Base-by-base conservation (phyloP, 2,888 invertebrate species). In the Phaonia tiefii region DNA sequence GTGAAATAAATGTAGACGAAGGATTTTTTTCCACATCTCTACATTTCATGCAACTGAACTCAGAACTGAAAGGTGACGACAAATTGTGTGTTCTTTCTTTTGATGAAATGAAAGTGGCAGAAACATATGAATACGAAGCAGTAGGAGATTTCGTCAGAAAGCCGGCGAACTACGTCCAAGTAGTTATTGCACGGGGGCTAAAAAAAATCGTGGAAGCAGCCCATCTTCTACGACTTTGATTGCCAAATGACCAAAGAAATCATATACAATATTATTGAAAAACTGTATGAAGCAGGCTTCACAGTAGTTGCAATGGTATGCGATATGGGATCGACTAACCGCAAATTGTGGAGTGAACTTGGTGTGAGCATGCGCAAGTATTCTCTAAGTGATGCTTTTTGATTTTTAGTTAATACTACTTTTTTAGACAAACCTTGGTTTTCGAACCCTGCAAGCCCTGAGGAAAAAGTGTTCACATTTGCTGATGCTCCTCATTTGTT, bases 181-280 rank as follows among this genome's bases (percentile, higher is more conserved):
- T 80, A 0, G 69, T 75, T 1, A 71, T 75, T 58, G 75, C 71
- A n/a, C 42, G 79, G 2, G 79, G 79, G 3, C 31, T 75, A n/a
- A 1, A 25, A 42, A 10, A 63, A 60, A 11, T 75, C 72, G 0
- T 80, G 75, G 72, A 80, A 80, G 31, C 75, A 75, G 46, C 75
- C 80, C 1, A 20, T 71, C 0, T 75, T 72, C 22, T 72, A 46
- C 22, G 46, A 44, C 10, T 79, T 26, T 13, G 72, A 78, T 20
- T 63, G 67, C 13, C 2, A 17, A 51, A 72, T 76, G 58, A 69
- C n/a, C 0, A 60, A 51, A 31, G 44, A 76, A 0, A 42, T 67
- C 3, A 17, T 78, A 15, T 1, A 1, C 7, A 1, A 5, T 1
- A 73, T 80, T 1, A 56, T 73, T 13, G 13, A 1, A 0, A 1